phyloP scores from a whole-genome alignment of 2,113 vertebrate species.

The Mohoua ochrocephala region DNA sequence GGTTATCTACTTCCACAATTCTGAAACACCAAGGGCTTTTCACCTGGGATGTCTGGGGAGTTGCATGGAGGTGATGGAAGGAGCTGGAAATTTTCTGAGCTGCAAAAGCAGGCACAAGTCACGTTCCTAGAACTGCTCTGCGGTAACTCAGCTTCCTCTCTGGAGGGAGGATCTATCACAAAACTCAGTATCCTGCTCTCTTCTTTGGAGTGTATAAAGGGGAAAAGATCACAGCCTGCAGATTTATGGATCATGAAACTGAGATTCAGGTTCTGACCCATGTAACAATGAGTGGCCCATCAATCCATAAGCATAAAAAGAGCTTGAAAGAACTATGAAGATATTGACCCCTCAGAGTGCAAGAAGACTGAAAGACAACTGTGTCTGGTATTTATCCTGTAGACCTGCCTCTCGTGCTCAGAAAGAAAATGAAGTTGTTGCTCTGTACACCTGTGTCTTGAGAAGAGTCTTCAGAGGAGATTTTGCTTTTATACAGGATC shows the following conservation, averaged over 20 bases:
- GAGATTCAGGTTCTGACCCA: neutral
- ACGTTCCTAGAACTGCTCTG: neutral
- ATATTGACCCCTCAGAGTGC: neutral
- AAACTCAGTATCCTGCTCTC: neutral
- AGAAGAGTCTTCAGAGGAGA: neutral
- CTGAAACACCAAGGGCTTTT: neutral
- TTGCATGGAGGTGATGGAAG: neutral
- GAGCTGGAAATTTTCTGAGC: neutral
- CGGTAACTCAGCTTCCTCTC: neutral
- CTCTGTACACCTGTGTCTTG: neutral
- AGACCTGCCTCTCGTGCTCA: neutral
- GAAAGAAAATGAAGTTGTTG: neutral
- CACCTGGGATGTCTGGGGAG: neutral
- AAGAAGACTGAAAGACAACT: neutral
- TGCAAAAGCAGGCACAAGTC: neutral
- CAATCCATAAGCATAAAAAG: neutral
- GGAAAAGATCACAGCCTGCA: neutral
- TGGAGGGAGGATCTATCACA: neutral
- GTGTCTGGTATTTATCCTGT: neutral
- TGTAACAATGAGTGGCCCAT: neutral
- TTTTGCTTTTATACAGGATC: neutral
- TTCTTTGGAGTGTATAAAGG: neutral
- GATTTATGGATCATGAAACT: neutral
- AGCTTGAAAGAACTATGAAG: neutral
- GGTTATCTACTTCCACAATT: neutral